Percentiles rank a stretch among this genome's conserved stretches.
phyloP scores from a whole-genome alignment of 2,888 invertebrate species.

The Steinernema carpocapsae region DNA sequence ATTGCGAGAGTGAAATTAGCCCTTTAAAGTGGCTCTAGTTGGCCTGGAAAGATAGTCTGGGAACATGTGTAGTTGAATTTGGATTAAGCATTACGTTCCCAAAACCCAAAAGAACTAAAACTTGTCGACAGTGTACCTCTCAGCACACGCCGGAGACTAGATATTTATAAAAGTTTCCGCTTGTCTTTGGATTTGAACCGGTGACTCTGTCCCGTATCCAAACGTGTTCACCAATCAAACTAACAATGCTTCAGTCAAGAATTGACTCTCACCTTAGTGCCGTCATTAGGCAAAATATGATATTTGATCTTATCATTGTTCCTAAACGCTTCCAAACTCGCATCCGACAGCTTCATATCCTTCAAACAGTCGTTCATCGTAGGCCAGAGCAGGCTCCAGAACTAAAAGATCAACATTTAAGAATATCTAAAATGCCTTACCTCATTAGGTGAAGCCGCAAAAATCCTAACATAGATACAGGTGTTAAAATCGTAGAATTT shows the following conservation, averaged over 20 bases:
- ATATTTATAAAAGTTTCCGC: slow-evolving; percentile 7
- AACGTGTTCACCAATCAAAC: too few species aligned
- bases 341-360: not conserved
- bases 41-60: too few species aligned
- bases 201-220: too few species aligned
- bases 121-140: slow-evolving; percentile 6
- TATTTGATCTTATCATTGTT: slow-evolving; percentile 12
- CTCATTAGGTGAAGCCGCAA: not conserved
- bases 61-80: too few species aligned
- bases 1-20: too few species aligned
- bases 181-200: too few species aligned
- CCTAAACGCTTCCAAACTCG: slow-evolving; percentile 10
- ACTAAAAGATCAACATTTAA: not conserved
- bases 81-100: too few species aligned
- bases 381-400: not conserved
- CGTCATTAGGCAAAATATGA: slow-evolving; percentile 11
- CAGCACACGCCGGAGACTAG: not conserved
- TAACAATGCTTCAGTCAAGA: too few species aligned
- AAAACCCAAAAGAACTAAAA: too few species aligned
- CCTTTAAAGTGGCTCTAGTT: too few species aligned
- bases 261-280: not conserved
- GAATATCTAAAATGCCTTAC: not conserved
- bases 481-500: slow-evolving; percentile 25
- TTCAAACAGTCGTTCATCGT: not conserved
- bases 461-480: slow-evolving; percentile 4